These are phyloP conservation scores for Halcyon malimbica DNA, from an alignment of 2,113 vertebrate species.

Conservation along the genomic window DNA sequence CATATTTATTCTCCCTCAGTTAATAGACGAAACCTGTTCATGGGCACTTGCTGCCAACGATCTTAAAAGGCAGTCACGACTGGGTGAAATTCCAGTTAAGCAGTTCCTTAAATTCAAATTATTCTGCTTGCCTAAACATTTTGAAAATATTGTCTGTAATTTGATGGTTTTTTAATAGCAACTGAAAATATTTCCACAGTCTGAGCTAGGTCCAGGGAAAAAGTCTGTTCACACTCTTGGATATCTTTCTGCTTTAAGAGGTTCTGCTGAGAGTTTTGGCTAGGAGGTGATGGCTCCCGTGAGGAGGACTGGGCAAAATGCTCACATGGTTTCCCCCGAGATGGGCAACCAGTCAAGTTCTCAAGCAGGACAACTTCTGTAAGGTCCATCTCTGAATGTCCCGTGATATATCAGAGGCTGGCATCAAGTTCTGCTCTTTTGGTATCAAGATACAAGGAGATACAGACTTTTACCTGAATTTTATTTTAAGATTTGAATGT, in stretches of 20 bases:
- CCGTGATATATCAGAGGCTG: neutral
- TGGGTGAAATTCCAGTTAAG: conserved; percentile 55
- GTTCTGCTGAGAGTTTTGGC: neutral
- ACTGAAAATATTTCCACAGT: conserved; percentile 54
- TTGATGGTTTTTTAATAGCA: conserved; percentile 9
- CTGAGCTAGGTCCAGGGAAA: conserved; percentile 14
- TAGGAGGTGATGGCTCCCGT: rapidly evolving
- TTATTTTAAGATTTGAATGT: neutral
- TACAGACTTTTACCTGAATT: neutral
- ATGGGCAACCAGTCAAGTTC: neutral
- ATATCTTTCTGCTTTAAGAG: neutral
- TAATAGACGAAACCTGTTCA: conserved; percentile 51
- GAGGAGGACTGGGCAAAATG: neutral
- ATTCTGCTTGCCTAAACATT: conserved; percentile 25
- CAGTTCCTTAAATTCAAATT: conserved; percentile 65
- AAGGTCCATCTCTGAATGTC: neutral
- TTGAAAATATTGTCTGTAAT: conserved; percentile 54
- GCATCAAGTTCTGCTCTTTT: neutral
- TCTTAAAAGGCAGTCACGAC: conserved; percentile 46
- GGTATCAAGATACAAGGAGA: neutral
- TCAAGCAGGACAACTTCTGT: neutral
- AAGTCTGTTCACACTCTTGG: neutral
- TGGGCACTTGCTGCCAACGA: neutral
- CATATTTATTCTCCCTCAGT: conserved; percentile 40
- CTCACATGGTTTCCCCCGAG: rapidly evolving